phyloP scores from a whole-genome alignment of 2,888 invertebrate species.

The Acanthosepion lycidas region DNA sequence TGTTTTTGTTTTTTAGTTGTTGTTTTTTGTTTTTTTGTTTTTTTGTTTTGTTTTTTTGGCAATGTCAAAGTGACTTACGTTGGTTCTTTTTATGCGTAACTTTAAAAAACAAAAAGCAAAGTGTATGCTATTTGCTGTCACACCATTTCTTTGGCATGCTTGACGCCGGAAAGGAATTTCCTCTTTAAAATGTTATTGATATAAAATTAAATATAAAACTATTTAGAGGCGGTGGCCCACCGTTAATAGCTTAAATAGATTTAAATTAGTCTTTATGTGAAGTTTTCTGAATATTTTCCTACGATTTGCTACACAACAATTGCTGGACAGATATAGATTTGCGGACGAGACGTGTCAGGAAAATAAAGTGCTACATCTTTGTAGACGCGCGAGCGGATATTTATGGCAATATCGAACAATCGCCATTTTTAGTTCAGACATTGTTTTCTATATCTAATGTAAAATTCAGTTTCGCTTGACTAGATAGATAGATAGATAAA shows the following conservation, averaged over 20 bases:
- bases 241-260: too few relatives aligned
- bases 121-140: not conserved
- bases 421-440: not conserved
- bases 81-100: not conserved
- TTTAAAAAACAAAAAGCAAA: not conserved
- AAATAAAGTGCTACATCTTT: too few relatives aligned
- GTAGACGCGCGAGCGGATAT: not conserved
- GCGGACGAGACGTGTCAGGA: too few relatives aligned
- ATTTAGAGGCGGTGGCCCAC: not conserved
- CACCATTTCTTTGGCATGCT: not conserved
- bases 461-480: too few relatives aligned
- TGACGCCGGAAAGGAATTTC: not conserved
- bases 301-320: too few relatives aligned
- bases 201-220: not conserved
- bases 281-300: too few relatives aligned
- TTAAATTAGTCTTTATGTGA: too few relatives aligned
- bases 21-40: too few relatives aligned
- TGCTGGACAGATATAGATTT: too few relatives aligned
- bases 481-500: not conserved
- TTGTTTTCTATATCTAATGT: too few relatives aligned
- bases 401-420: not conserved
- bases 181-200: conserved; percentile 33
- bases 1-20: not conserved
- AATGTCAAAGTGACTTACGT: not conserved
- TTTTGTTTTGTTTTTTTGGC: not conserved